Evolutionary conservation across 2,797 vertebrate species (phyloP).

Genomic region (Micropoecilia bifurca): DNA sequence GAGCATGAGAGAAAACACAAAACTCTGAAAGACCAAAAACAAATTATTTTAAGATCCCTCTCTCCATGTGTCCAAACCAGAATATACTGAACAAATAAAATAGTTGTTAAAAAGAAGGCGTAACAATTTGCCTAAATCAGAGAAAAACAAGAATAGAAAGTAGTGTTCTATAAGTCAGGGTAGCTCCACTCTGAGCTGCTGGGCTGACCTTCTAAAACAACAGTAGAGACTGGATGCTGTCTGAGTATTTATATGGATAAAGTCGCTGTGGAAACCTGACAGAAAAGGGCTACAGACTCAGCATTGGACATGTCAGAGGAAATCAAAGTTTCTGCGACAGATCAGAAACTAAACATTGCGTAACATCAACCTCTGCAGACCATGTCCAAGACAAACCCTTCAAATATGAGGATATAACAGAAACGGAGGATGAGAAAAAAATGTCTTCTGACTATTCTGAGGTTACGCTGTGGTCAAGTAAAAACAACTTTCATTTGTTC

Average conservation of each 20-base stretch:
- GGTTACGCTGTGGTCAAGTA: background rate
- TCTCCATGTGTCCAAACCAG: background rate
- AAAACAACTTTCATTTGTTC: background rate
- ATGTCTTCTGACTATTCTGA: background rate
- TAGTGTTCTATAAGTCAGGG: background rate
- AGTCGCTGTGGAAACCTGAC: background rate
- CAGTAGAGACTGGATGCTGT: background rate
- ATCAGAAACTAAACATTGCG: constrained; percentile 1
- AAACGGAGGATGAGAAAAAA: background rate
- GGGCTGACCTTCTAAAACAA: background rate
- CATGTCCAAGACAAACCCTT: background rate
- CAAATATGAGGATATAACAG: constrained; percentile 3
- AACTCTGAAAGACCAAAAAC: background rate
- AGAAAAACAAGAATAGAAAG: background rate
- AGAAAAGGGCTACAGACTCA: background rate
- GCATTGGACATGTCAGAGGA: background rate
- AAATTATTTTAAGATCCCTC: background rate
- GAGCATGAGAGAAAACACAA: background rate
- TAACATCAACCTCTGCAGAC: background rate
- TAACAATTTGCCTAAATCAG: background rate
- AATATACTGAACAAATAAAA: background rate
- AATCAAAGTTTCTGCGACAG: background rate
- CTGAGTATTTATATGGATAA: background rate
- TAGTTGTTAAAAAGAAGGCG: background rate
- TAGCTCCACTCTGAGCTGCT: background rate